A percentile compares a stretch with the other conserved stretches of the same genome.
Conservation (phyloP, 2,797 vertebrate species). For the Rallus crepitans region DNA sequence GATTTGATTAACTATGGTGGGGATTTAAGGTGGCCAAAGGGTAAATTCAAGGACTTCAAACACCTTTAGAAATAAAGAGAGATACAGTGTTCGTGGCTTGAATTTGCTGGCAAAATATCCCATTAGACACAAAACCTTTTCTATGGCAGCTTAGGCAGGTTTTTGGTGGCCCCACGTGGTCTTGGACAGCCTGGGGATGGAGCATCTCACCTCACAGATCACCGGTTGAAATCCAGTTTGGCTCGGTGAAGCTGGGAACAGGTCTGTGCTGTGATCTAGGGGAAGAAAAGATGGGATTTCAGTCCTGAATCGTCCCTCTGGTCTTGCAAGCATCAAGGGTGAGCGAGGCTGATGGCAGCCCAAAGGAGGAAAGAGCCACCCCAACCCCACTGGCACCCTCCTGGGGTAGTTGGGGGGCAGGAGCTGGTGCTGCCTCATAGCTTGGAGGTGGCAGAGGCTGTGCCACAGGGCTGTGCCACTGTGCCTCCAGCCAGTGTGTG, state of each 20-base stretch:
- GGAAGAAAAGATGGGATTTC: background rate
- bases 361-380: background rate
- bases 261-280: background rate
- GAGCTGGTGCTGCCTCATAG: background rate
- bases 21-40: conserved; percentile 47
- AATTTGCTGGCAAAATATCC: conserved; percentile 9
- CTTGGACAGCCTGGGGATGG: fast-evolving
- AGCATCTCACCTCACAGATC: conserved; percentile 31
- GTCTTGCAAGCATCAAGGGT: fast-evolving
- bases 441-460: background rate
- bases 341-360: fast-evolving
- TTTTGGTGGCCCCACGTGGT: background rate
- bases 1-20: background rate
- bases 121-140: conserved; percentile 38
- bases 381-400: fast-evolving
- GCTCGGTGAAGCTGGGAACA: background rate
- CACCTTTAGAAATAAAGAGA: conserved; percentile 31
- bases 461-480: fast-evolving
- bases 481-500: fast-evolving
- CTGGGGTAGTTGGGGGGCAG: fast-evolving
- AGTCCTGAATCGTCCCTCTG: background rate
- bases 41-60: conserved; percentile 51
- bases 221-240: conserved; percentile 44
- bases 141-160: background rate
- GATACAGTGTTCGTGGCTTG: background rate